Percentiles rank a stretch among this genome's conserved stretches.
These are phyloP conservation scores for Neoascia interrupta DNA, from an alignment of 2,888 invertebrate species.

Conservation along the genomic window DNA sequence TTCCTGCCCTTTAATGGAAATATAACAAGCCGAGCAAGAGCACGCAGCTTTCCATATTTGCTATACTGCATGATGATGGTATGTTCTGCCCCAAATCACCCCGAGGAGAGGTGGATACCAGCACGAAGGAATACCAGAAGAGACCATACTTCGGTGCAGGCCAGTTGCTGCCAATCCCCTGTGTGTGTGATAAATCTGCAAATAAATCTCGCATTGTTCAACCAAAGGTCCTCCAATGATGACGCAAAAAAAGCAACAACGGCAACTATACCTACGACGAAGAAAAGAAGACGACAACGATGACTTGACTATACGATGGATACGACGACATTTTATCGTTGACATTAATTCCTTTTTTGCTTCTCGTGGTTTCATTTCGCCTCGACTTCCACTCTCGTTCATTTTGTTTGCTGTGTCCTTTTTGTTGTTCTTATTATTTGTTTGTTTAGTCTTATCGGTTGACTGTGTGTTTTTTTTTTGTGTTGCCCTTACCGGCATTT, in stretches of 20 bases:
- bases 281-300: constrained; percentile 55
- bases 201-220: constrained; percentile 71
- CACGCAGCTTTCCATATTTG: constrained; percentile 44
- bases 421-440: constrained; percentile 58
- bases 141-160: constrained; percentile 37
- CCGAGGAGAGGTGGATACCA: constrained; percentile 1
- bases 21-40: constrained; percentile 23
- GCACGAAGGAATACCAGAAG: constrained; percentile 23
- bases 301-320: constrained; percentile 61
- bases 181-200: constrained; percentile 70
- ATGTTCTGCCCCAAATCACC: background rate
- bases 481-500: constrained; percentile 53
- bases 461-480: constrained; percentile 11
- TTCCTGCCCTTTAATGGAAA: constrained; percentile 58
- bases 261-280: constrained; percentile 6
- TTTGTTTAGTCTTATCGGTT: constrained; percentile 39
- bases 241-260: too few species aligned
- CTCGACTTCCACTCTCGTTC: constrained; percentile 39
- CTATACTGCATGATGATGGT: constrained; percentile 2
- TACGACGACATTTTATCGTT: constrained; percentile 69
- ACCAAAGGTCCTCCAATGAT: constrained; percentile 38
- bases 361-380: constrained; percentile 52
- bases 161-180: constrained; percentile 68
- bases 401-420: constrained; percentile 42
- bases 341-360: constrained; percentile 63